Conservation (phyloP, 2,113 vertebrate genomes). For the Rhombomys opimus region DNA sequence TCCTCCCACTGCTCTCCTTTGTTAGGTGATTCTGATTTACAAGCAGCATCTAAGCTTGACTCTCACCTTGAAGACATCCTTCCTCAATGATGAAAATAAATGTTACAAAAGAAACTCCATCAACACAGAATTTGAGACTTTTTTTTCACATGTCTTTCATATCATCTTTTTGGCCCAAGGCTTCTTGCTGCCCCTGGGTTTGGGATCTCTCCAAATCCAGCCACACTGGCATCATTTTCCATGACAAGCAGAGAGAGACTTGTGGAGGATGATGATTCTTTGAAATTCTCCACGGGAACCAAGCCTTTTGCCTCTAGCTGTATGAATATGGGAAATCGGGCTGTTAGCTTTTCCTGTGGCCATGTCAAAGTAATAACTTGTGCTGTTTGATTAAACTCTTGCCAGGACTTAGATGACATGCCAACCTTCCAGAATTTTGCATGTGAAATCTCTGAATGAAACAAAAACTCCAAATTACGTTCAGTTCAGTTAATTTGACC, state of each 20-base stretch:
- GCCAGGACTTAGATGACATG: slow-evolving; percentile 34
- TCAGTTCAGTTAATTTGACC: slow-evolving; percentile 42
- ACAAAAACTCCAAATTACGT: slow-evolving; percentile 45
- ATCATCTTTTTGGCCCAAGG: neutral
- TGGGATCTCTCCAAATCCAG: slow-evolving; percentile 1
- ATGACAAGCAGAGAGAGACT: neutral
- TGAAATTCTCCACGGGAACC: slow-evolving; percentile 58
- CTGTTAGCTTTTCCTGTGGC: slow-evolving; percentile 37
- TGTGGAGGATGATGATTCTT: slow-evolving; percentile 14
- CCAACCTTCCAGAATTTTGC: slow-evolving; percentile 36
- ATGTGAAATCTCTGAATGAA: slow-evolving; percentile 56
- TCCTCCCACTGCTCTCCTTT: slow-evolving; percentile 19
- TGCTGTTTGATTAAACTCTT: slow-evolving; percentile 46
- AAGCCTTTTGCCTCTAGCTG: slow-evolving; percentile 54
- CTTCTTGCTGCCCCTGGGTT: slow-evolving; percentile 35
- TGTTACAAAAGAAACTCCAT: slow-evolving; percentile 3
- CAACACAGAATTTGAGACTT: slow-evolving; percentile 58
- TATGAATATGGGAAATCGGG: slow-evolving; percentile 1
- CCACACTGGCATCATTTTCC: neutral
- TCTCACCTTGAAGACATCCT: slow-evolving; percentile 66
- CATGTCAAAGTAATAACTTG: slow-evolving; percentile 52
- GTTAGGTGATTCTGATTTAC: slow-evolving; percentile 69
- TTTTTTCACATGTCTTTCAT: slow-evolving; percentile 49
- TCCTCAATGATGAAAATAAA: slow-evolving; percentile 64
- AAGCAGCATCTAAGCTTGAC: slow-evolving; percentile 49